A percentile compares a stretch with the other conserved stretches of the same genome.
phyloP scores from a whole-genome alignment of 2,888 invertebrate genomes.

The Agonopterix arenella region DNA sequence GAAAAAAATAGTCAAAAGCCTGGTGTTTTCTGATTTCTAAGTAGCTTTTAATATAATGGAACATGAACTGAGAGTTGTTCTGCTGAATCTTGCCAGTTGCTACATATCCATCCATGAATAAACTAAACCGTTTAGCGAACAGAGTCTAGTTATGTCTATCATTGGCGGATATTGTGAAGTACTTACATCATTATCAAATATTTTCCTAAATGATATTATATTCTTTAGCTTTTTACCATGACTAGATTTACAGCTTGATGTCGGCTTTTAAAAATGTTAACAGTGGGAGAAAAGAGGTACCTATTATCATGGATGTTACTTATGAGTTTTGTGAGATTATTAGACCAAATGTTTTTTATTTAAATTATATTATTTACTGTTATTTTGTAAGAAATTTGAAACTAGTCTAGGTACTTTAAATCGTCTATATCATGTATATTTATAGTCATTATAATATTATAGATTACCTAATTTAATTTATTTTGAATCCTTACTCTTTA shows the following conservation, averaged over 20 bases:
- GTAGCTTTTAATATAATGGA: slow-evolving; percentile 53
- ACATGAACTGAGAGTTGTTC: slow-evolving; percentile 35
- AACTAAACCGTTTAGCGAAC: slow-evolving; percentile 53
- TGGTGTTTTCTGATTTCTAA: slow-evolving; percentile 57
- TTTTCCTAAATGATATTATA: slow-evolving; percentile 64
- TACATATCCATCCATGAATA: slow-evolving; percentile 68
- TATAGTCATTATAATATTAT: slow-evolving; percentile 38
- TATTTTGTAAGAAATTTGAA: slow-evolving; percentile 39
- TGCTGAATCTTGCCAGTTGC: slow-evolving; percentile 66
- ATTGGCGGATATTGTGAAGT: slow-evolving; percentile 52
- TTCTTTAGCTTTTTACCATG: slow-evolving; percentile 62
- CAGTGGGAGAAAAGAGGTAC: slow-evolving; percentile 71
- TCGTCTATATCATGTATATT: slow-evolving; percentile 40
- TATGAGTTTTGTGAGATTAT: slow-evolving; percentile 48
- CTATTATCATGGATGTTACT: slow-evolving; percentile 66
- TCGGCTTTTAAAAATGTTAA: slow-evolving; percentile 71
- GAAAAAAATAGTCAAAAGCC: slow-evolving; percentile 50
- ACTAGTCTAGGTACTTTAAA: slow-evolving; percentile 34
- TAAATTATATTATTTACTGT: slow-evolving; percentile 29
- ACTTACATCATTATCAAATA: slow-evolving; percentile 37
- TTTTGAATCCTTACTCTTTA: slow-evolving; percentile 43
- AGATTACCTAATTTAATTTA: slow-evolving; percentile 31
- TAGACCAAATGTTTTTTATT: slow-evolving; percentile 41
- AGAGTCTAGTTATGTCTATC: slow-evolving; percentile 51
- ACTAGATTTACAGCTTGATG: slow-evolving; percentile 72